Conservation (phyloP, 2,113 vertebrate species). For the Machaerirhynchus nigripectus region DNA sequence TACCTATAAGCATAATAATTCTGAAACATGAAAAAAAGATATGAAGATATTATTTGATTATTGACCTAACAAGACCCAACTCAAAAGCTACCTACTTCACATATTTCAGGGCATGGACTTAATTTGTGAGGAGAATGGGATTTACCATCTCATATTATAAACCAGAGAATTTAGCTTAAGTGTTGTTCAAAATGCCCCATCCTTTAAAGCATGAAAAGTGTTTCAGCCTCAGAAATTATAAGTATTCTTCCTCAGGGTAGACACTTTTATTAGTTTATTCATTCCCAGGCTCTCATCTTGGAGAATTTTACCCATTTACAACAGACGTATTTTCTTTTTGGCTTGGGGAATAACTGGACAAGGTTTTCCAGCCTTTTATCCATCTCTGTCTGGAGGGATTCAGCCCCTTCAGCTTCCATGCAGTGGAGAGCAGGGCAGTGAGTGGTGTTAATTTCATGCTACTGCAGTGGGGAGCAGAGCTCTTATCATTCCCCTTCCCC, state of each 20-base stretch:
- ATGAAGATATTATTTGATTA: constrained; percentile 46
- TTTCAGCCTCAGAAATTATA: neutral
- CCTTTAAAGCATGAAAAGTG: neutral
- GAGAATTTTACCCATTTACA: neutral
- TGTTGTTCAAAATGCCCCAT: neutral
- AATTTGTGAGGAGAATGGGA: constrained; percentile 7
- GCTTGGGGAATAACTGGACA: neutral
- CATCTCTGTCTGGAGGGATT: neutral
- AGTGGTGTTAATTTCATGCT: neutral
- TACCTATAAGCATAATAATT: constrained; percentile 55
- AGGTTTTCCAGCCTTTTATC: neutral
- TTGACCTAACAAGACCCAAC: constrained; percentile 41
- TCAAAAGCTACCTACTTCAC: constrained; percentile 26
- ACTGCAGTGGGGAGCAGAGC: neutral
- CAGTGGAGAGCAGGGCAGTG: neutral
- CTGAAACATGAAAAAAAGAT: constrained; percentile 17
- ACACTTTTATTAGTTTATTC: neutral
- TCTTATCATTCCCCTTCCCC: neutral
- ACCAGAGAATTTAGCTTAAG: neutral
- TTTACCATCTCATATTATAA: neutral
- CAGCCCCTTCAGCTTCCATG: neutral
- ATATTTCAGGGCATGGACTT: constrained; percentile 25
- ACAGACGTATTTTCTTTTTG: neutral
- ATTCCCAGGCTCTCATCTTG: neutral
- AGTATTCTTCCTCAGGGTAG: neutral